Percentiles rank a stretch among this genome's conserved stretches.
Conservation (phyloP, 2,888 invertebrate genomes). For the Ctenicera cuprea region DNA sequence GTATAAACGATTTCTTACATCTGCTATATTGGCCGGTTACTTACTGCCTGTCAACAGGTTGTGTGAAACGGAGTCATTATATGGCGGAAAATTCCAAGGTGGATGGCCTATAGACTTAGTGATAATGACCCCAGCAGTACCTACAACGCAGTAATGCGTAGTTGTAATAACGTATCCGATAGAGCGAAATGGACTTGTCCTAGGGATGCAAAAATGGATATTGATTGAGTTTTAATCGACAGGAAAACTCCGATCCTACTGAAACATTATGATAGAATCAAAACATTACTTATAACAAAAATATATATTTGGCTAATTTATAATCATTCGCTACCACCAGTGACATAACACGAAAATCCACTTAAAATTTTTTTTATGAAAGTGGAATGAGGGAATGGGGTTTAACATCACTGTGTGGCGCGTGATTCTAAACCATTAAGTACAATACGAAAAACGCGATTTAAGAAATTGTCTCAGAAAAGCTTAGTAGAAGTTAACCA, state of each 20-base stretch:
- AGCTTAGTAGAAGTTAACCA: too few species aligned
- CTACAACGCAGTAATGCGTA: slow-evolving; percentile 9
- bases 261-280: not conserved
- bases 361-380: slow-evolving; percentile 34
- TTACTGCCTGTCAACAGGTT: too few species aligned
- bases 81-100: slow-evolving; percentile 8
- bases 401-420: not conserved
- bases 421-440: too few species aligned
- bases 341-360: slow-evolving; percentile 39
- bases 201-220: too few species aligned
- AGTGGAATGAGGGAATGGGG: not conserved
- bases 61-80: too few species aligned
- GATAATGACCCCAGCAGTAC: slow-evolving; percentile 7
- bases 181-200: too few species aligned
- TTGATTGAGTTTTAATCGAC: too few species aligned
- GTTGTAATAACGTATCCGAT: not conserved
- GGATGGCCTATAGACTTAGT: slow-evolving; percentile 7
- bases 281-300: not conserved
- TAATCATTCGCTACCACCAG: not conserved
- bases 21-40: too few species aligned
- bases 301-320: slow-evolving; percentile 8
- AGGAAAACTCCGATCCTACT: not conserved
- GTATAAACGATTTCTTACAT: too few species aligned
- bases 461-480: too few species aligned
- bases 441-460: too few species aligned